Evolutionary conservation across 2,113 vertebrate species (phyloP).

Genomic region (Chroicocephalus ridibundus): DNA sequence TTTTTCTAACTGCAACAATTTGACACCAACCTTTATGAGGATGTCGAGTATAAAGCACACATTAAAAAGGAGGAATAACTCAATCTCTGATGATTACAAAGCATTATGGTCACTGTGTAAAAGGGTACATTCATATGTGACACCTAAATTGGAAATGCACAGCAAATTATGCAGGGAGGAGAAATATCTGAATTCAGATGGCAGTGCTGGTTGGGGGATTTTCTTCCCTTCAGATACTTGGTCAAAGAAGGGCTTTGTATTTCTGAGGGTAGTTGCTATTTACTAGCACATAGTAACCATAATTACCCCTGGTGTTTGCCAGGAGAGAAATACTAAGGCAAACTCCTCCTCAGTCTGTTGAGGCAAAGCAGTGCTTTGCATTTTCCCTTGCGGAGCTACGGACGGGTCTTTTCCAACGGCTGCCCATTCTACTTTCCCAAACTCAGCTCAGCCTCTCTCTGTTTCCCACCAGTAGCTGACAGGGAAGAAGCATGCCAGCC

Average conservation of each 20-base stretch:
- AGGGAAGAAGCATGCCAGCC: background rate
- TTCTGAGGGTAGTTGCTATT: background rate
- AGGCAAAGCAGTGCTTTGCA: background rate
- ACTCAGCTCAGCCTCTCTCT: background rate
- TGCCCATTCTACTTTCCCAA: background rate
- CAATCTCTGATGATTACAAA: background rate
- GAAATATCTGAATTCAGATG: constrained; percentile 10
- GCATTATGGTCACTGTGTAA: background rate
- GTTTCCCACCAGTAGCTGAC: background rate
- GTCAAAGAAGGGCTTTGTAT: background rate
- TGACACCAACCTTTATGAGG: background rate
- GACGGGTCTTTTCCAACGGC: accelerated
- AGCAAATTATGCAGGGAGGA: background rate
- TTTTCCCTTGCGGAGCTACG: background rate
- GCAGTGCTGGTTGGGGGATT: background rate
- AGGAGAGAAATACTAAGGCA: background rate
- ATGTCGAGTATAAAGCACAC: background rate
- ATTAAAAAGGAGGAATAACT: constrained; percentile 22
- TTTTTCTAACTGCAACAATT: constrained; percentile 42
- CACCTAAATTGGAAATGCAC: background rate
- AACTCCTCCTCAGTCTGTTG: background rate
- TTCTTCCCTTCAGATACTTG: background rate
- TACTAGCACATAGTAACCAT: background rate
- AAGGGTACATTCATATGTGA: background rate
- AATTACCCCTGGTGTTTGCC: background rate